Evolutionary conservation across 2,797 vertebrate species (phyloP).

Genomic region (Xiphophorus birchmanni): DNA sequence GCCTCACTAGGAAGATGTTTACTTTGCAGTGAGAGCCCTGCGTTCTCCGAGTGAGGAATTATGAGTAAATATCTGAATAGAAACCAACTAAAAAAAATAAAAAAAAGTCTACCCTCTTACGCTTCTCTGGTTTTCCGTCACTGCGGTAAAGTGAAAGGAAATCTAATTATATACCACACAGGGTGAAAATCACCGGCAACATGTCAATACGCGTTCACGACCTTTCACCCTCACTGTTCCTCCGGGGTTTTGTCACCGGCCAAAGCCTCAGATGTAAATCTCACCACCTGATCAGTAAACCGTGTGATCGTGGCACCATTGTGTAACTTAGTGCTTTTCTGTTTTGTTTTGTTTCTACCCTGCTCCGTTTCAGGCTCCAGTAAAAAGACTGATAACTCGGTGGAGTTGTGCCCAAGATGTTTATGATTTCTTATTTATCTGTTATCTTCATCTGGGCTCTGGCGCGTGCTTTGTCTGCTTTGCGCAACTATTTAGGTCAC

Average conservation of each 20-base stretch:
- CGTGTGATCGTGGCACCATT: constrained; percentile 31
- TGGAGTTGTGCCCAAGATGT: constrained; percentile 69
- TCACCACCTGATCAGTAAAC: constrained; percentile 26
- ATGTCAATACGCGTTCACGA: neutral
- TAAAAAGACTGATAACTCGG: constrained; percentile 76
- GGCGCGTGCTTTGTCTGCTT: constrained; percentile 70
- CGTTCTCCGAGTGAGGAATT: neutral
- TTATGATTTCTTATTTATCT: constrained; percentile 81
- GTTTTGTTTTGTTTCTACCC: constrained; percentile 27
- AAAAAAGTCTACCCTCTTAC: neutral
- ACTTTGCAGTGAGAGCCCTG: constrained; percentile 3
- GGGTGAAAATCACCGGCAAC: neutral
- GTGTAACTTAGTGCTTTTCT: constrained; percentile 40
- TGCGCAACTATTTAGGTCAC: constrained; percentile 75
- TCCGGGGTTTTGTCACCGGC: neutral
- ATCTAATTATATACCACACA: neutral
- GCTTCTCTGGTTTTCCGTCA: neutral
- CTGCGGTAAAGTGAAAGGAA: neutral
- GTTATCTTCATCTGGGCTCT: constrained; percentile 65
- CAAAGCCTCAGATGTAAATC: neutral
- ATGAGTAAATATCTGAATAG: neutral
- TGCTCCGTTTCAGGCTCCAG: constrained; percentile 70
- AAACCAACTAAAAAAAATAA: neutral
- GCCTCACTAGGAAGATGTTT: constrained; percentile 14
- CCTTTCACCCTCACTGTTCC: neutral